A percentile compares a stretch with the other conserved stretches of the same genome.
Conservation (phyloP, 2,797 vertebrate species). For the Chrysocyon brachyurus region DNA sequence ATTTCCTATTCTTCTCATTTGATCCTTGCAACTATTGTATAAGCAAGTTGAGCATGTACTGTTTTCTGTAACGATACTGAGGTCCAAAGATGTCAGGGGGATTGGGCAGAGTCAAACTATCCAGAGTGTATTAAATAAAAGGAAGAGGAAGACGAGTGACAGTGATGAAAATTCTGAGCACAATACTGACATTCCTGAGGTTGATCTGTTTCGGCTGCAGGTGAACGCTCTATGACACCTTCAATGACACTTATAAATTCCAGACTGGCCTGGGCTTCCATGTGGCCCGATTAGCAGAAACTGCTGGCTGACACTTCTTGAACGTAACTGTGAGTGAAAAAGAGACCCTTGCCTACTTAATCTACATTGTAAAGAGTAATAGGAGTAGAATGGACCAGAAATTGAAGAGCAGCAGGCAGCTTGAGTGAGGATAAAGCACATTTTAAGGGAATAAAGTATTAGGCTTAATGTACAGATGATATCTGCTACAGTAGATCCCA, state of each 20-base stretch:
- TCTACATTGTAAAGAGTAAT: slow-evolving; percentile 98
- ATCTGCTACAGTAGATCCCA: slow-evolving; percentile 79
- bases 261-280: slow-evolving; percentile 96
- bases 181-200: slow-evolving; percentile 84
- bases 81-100: not conserved
- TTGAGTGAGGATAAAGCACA: slow-evolving; percentile 89
- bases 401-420: slow-evolving; percentile 93
- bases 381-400: slow-evolving; percentile 98
- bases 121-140: not conserved
- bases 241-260: slow-evolving; percentile 97
- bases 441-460: slow-evolving; percentile 61
- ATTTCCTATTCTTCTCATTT: slow-evolving; percentile 41
- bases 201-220: slow-evolving; percentile 97
- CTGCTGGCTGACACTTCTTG: slow-evolving; percentile 97
- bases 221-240: slow-evolving; percentile 96
- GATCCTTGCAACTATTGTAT: not conserved
- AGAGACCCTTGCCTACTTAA: slow-evolving; percentile 97
- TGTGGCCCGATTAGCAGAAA: slow-evolving; percentile 97
- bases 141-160: not conserved
- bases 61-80: not conserved
- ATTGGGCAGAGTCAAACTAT: not conserved
- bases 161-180: not conserved
- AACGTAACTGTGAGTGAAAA: slow-evolving; percentile 98
- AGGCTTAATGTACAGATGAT: slow-evolving; percentile 78
- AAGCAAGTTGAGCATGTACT: not conserved